Percentiles rank a stretch among this genome's conserved stretches.
Conservation (phyloP, 2,888 invertebrate species). For the Eilema griseolum region DNA sequence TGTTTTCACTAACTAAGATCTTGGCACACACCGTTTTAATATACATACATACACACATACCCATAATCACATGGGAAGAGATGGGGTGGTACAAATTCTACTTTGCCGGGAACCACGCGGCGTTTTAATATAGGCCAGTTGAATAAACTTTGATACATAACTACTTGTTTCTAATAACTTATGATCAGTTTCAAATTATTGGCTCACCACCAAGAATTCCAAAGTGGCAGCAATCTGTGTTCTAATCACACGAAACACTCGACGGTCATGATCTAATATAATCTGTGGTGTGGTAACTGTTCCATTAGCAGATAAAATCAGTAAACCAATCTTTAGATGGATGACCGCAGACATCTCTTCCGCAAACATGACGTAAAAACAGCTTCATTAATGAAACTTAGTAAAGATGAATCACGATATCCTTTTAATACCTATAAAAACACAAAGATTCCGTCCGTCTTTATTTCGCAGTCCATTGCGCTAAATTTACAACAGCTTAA, state of each 20-base stretch:
- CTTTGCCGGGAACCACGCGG: too few species aligned
- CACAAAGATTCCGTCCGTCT: slow-evolving; percentile 36
- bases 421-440: slow-evolving; percentile 43
- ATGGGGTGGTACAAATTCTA: too few species aligned
- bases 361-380: slow-evolving; percentile 41
- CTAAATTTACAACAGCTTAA: slow-evolving; percentile 50
- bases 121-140: neutral
- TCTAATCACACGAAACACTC: slow-evolving; percentile 14
- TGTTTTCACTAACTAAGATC: neutral
- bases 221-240: neutral
- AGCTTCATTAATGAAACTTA: slow-evolving; percentile 25
- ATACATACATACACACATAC: too few species aligned
- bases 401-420: slow-evolving; percentile 22
- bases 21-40: neutral
- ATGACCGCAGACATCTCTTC: slow-evolving; percentile 44
- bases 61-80: too few species aligned
- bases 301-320: slow-evolving; percentile 54
- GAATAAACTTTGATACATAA: neutral
- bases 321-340: slow-evolving; percentile 46
- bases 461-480: slow-evolving; percentile 50
- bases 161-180: neutral
- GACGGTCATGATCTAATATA: slow-evolving; percentile 30
- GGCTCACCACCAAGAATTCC: neutral
- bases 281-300: slow-evolving; percentile 37
- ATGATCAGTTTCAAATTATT: neutral